Base-by-base conservation (phyloP, 1,140 invertebrate species). In the Popillia japonica region DNA sequence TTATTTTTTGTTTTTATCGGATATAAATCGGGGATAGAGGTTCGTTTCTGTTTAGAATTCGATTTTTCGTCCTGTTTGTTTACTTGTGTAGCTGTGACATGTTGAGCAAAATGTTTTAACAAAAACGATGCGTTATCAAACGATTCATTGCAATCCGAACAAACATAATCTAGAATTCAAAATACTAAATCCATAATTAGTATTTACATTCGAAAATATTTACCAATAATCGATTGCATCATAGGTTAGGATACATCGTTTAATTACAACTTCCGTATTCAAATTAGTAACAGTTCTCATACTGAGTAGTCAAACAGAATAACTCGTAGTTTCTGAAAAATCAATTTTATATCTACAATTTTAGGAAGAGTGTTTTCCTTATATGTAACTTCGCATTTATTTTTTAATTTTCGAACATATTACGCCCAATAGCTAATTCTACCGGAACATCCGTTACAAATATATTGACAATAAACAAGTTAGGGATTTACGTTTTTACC, bases 101-200 rank as follows among this genome's bases (percentile, higher is more conserved):
- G 85, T 76, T 81, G 68, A 23, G 82, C 83, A 82, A 85, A 86
- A 80, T 86, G 85, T 20, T 81, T 79, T 27, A 86, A 79, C 9
- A 86, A 80, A 44, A 78, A 79, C 11, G 84, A 80, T n/a, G 85
- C 84, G 17, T 84, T 83, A 72, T 79, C 64, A 76, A 85, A 85
- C 64, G n/a, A 78, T 78, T 74, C 75, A 8, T 82, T 80, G 76
- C 85, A 86, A 76, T 85, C 83, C 78, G 81, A 68, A 78, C 85
- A 86, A 23, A 72, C 73, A 76, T 81, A 79, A 77, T 82, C 84
- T 85, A 80, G 44, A 83, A 84, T 48, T 76, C 23, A 76, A 27
- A 48, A 40, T 14, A 76, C 11, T 76, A 74, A 20, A 41, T 23
- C 41, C 14, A 55, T 55, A n/a, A 55, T 55, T n/a, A 27, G 6